Evolutionary conservation across 2,113 vertebrate species (phyloP).

Genomic region (Epinephelus moara): DNA sequence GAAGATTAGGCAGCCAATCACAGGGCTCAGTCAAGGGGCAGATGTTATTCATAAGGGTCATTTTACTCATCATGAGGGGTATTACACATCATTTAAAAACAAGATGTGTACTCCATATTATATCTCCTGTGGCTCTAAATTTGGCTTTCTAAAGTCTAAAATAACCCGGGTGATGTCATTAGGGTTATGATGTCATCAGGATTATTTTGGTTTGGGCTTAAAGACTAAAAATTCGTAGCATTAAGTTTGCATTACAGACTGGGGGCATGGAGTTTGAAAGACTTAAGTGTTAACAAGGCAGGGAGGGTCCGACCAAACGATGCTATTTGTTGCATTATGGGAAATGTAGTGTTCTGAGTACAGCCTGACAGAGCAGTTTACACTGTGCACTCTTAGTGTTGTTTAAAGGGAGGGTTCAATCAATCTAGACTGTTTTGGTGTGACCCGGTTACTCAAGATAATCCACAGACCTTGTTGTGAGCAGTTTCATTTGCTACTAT

Average conservation of each 20-base stretch:
- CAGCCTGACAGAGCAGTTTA: no score
- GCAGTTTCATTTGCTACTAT: no score
- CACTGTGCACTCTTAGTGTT: no score
- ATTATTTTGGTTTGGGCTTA: not conserved
- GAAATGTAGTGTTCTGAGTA: not conserved
- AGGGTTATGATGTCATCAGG: constrained; percentile 4
- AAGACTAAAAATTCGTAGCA: not conserved
- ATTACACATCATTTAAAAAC: not conserved
- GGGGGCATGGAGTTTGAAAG: no score
- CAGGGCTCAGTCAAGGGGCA: not conserved
- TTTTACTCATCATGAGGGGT: not conserved
- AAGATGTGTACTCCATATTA: not conserved
- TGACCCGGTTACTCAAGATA: no score
- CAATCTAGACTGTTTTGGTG: no score
- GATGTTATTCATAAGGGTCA: not conserved
- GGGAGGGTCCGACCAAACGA: not conserved
- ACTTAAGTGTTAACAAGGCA: not conserved
- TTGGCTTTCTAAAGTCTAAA: not conserved
- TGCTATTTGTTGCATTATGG: not conserved
- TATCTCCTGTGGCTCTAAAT: not conserved
- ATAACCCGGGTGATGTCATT: not conserved
- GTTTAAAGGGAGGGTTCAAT: no score
- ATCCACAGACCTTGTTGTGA: no score
- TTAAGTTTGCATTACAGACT: not conserved
- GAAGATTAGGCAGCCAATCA: not conserved